Evolutionary conservation across 2,888 invertebrate genomes (phyloP).

Genomic region (Thera obeliscata): DNA sequence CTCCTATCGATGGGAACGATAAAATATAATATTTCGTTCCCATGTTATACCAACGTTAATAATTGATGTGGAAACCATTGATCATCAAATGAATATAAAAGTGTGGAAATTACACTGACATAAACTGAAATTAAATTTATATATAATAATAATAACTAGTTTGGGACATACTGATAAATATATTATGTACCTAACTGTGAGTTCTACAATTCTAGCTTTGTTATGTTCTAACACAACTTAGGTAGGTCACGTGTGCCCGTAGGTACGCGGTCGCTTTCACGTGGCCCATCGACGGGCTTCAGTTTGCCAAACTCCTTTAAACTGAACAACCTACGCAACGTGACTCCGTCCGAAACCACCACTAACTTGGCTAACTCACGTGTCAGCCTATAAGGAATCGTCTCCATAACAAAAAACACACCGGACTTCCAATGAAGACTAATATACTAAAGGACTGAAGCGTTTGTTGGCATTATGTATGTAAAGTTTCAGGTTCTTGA

Average conservation of each 20-base stretch:
- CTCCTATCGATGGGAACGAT: slow-evolving; percentile 48
- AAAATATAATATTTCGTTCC: slow-evolving; percentile 45
- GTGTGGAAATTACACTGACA: not conserved
- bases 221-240: slow-evolving; percentile 3
- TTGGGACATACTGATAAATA: not conserved
- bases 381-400: slow-evolving; percentile 56
- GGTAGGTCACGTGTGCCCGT: slow-evolving; percentile 61
- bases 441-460: not conserved
- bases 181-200: no score
- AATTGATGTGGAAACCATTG: slow-evolving; percentile 29
- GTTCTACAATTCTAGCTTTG: not conserved
- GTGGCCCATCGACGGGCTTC: slow-evolving; percentile 56
- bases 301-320: slow-evolving; percentile 70
- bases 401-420: slow-evolving; percentile 11
- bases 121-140: not conserved
- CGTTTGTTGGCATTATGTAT: no score
- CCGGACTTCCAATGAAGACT: slow-evolving; percentile 5
- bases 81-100: slow-evolving; percentile 17
- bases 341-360: slow-evolving; percentile 66
- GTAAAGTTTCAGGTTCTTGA: no score
- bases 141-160: no score
- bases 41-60: slow-evolving; percentile 41
- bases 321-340: slow-evolving; percentile 56
- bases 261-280: slow-evolving; percentile 45
- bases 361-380: slow-evolving; percentile 69